These are phyloP conservation scores for Antheraea yamamai DNA, from an alignment of 2,888 invertebrate genomes.

Conservation along the genomic window DNA sequence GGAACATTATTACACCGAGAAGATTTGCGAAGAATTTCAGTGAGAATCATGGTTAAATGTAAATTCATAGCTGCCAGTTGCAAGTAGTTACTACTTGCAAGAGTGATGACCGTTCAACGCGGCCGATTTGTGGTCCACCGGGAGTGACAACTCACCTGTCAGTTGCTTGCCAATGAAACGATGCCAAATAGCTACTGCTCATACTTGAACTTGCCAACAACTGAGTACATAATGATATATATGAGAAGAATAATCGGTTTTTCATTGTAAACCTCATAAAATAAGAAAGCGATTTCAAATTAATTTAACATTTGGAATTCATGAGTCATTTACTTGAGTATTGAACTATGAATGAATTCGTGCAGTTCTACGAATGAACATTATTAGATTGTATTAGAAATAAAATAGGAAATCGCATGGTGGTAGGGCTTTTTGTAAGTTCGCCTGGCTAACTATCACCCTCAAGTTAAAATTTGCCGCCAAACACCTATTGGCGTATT, in stretches of 20 bases:
- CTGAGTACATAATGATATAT: constrained; percentile 1
- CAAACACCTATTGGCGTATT: no score
- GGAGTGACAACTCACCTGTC: constrained; percentile 44
- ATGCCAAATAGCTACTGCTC: constrained; percentile 51
- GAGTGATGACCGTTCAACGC: constrained; percentile 38
- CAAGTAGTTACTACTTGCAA: constrained; percentile 48
- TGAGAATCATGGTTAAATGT: background rate
- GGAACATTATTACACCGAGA: background rate
- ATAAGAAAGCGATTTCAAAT: background rate
- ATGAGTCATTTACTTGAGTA: background rate
- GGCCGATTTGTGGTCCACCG: background rate
- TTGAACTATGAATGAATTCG: no score
- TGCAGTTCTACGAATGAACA: no score
- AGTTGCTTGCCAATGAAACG: constrained; percentile 51
- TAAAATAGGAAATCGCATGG: no score
- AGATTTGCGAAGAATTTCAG: background rate
- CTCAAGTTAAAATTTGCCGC: no score
- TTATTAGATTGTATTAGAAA: no score
- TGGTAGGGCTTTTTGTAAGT: no score
- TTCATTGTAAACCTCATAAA: background rate
- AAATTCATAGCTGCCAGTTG: constrained; percentile 36
- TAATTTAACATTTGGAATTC: background rate
- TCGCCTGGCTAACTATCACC: no score
- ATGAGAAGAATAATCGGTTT: background rate
- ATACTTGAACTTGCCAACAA: constrained; percentile 22